phyloP scores from a whole-genome alignment of 2,888 invertebrate genomes.

The Eilema sororculum region DNA sequence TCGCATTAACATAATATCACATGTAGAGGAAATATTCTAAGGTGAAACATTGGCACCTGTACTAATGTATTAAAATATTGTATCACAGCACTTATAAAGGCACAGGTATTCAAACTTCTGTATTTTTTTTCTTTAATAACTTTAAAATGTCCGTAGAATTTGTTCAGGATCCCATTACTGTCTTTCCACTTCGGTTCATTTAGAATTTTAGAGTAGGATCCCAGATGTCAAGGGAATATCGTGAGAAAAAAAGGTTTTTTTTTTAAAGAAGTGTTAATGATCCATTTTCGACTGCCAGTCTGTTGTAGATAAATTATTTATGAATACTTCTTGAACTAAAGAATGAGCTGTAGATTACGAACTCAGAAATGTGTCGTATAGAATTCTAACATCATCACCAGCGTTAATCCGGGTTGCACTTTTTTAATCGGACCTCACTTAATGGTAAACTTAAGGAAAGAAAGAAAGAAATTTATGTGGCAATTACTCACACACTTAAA shows the following conservation, averaged over 20 bases:
- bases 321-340: neutral
- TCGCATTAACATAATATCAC: no score
- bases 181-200: constrained; percentile 20
- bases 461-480: no score
- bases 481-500: no score
- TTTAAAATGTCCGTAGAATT: constrained; percentile 19
- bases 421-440: no score
- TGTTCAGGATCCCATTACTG: constrained; percentile 14
- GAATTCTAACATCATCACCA: neutral
- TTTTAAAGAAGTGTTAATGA: neutral
- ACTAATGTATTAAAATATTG: no score
- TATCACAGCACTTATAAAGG: neutral
- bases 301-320: neutral
- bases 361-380: neutral
- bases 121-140: constrained; percentile 4
- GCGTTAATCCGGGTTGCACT: neutral
- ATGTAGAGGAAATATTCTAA: no score
- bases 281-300: neutral
- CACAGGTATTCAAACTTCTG: constrained; percentile 6
- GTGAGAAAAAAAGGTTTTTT: neutral
- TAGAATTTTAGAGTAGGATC: constrained; percentile 12
- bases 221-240: constrained; percentile 8
- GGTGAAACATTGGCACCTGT: no score
- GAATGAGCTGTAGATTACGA: neutral
- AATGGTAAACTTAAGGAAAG: no score